Percentiles rank a stretch among this genome's conserved stretches.
phyloP scores from a whole-genome alignment of 1,140 invertebrate species.

The Meloidogyne chitwoodi region DNA sequence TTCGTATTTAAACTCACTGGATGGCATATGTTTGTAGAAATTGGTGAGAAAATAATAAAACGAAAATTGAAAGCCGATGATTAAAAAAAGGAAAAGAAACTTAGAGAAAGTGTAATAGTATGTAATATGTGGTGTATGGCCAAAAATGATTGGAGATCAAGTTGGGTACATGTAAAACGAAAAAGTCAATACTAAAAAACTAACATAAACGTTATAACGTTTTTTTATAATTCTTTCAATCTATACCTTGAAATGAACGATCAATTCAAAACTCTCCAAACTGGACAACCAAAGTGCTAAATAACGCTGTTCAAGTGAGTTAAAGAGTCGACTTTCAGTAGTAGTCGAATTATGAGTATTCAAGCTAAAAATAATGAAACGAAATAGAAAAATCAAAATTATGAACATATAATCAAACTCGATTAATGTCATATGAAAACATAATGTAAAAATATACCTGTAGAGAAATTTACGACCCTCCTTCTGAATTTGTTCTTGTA shows the following conservation, averaged over 20 bases:
- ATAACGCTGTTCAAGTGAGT: constrained; percentile 20
- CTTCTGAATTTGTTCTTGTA: constrained; percentile 32
- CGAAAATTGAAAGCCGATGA: not conserved
- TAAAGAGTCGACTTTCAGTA: not conserved
- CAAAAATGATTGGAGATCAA: no score
- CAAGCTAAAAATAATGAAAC: not conserved
- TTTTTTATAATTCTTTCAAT: no score
- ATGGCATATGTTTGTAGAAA: no score
- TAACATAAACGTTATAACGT: no score
- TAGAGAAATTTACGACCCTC: constrained; percentile 22
- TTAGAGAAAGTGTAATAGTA: no score
- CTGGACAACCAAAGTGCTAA: constrained; percentile 23
- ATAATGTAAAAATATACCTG: not conserved
- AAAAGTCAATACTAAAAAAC: no score
- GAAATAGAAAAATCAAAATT: not conserved
- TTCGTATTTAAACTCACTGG: no score
- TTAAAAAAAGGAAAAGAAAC: no score
- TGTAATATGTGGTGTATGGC: no score
- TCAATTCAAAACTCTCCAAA: constrained; percentile 26
- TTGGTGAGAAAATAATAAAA: no score
- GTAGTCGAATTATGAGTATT: not conserved
- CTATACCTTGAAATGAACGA: constrained; percentile 14
- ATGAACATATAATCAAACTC: not conserved
- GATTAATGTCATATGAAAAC: no score
- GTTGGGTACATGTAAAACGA: no score